Evolutionary conservation across 2,888 invertebrate species (phyloP).

Genomic region (Chesias legatella): DNA sequence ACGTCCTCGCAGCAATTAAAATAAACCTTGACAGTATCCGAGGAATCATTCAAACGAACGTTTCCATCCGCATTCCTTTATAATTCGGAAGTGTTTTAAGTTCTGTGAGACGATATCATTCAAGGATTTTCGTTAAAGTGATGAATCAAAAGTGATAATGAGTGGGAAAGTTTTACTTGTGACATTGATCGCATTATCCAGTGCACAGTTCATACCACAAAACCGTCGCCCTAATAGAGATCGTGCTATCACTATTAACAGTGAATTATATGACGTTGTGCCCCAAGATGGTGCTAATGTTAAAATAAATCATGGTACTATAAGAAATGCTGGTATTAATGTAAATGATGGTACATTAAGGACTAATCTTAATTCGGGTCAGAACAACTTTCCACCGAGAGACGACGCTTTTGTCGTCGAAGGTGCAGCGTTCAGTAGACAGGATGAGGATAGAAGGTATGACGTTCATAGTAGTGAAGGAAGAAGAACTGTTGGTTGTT

Average conservation of each 20-base stretch:
- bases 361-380: constrained; percentile 11
- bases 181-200: constrained; percentile 10
- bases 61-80: too few relatives aligned
- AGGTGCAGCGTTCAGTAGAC: constrained; percentile 14
- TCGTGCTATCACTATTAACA: neutral
- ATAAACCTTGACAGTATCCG: too few relatives aligned
- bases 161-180: constrained; percentile 8
- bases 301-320: neutral
- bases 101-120: neutral
- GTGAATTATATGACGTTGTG: neutral
- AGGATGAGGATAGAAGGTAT: neutral
- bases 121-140: constrained; percentile 11
- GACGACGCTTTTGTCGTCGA: constrained; percentile 7
- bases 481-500: neutral
- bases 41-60: too few relatives aligned
- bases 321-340: neutral
- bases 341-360: constrained; percentile 8
- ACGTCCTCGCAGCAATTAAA: neutral
- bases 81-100: neutral
- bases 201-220: constrained; percentile 21
- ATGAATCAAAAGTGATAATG: constrained; percentile 19
- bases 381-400: constrained; percentile 2
- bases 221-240: constrained; percentile 3
- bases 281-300: neutral
- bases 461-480: constrained; percentile 13